These are phyloP conservation scores for Esox masquinongy DNA, from an alignment of 2,797 vertebrate species.

Conservation along the genomic window DNA sequence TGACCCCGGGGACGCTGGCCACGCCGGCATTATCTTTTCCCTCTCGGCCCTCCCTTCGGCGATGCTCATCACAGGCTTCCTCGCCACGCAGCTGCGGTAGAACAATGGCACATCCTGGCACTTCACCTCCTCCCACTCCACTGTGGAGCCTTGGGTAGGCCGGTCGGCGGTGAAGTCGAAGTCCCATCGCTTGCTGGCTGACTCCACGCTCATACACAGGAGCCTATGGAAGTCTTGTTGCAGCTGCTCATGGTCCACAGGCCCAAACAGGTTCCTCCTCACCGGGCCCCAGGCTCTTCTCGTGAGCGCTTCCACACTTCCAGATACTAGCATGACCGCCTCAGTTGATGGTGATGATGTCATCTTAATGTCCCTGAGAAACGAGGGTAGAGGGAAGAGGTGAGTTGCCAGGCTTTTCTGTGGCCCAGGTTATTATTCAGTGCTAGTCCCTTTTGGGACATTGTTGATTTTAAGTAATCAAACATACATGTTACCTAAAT, in stretches of 20 bases:
- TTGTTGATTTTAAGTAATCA: slow-evolving; percentile 55
- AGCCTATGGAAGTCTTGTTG: slow-evolving; percentile 75
- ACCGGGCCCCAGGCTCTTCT: slow-evolving; percentile 30
- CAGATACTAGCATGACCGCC: neutral
- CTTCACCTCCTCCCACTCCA: slow-evolving; percentile 77
- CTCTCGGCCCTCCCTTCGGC: neutral
- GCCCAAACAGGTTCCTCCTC: slow-evolving; percentile 77
- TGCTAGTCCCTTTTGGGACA: slow-evolving; percentile 18
- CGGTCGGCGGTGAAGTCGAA: slow-evolving; percentile 74
- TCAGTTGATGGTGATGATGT: slow-evolving; percentile 53
- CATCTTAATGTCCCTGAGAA: slow-evolving; percentile 62
- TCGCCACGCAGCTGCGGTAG: slow-evolving; percentile 70
- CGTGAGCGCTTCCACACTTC: slow-evolving; percentile 53
- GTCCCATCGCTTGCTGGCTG: slow-evolving; percentile 77
- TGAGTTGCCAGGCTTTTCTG: slow-evolving; percentile 27
- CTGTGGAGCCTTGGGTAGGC: slow-evolving; percentile 49
- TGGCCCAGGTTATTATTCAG: slow-evolving; percentile 26
- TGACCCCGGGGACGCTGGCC: slow-evolving; percentile 32
- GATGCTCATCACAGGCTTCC: slow-evolving; percentile 3
- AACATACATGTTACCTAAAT: slow-evolving; percentile 49
- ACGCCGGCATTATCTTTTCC: neutral
- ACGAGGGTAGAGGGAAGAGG: slow-evolving; percentile 28
- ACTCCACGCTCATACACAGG: slow-evolving; percentile 62
- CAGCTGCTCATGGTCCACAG: slow-evolving; percentile 77
- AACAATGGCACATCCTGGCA: slow-evolving; percentile 73